phyloP scores from a whole-genome alignment of 2,113 vertebrate genomes.

The Zosterops pallidus region DNA sequence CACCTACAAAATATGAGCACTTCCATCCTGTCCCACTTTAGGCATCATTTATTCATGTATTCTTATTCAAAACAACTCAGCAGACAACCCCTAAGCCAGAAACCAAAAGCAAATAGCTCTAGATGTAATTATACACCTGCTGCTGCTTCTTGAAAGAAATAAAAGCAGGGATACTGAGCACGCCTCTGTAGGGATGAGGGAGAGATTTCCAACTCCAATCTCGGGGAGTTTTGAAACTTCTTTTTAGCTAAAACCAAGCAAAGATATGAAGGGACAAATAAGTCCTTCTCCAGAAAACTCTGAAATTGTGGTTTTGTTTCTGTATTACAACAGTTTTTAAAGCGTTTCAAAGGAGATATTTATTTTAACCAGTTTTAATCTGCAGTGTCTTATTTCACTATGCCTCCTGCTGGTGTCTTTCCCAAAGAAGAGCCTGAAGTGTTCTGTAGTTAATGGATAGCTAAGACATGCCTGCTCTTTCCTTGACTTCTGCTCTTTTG shows the following conservation, averaged over 20 bases:
- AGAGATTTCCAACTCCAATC: not conserved
- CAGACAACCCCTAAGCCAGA: not conserved
- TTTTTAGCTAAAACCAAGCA: not conserved
- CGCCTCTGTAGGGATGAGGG: fast-evolving
- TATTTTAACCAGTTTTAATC: not conserved
- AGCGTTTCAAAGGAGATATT: not conserved
- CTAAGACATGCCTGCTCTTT: not conserved
- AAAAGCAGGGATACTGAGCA: not conserved
- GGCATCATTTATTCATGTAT: not conserved
- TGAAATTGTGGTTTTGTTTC: not conserved
- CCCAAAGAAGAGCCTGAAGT: not conserved
- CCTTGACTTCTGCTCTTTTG: not conserved
- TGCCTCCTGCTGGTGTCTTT: not conserved
- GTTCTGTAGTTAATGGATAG: not conserved
- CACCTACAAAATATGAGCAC: not conserved
- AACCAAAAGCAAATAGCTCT: not conserved
- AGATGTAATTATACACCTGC: not conserved
- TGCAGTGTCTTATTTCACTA: not conserved
- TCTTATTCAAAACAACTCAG: not conserved
- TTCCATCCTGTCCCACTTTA: not conserved
- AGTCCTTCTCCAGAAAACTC: not conserved
- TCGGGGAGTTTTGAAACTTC: not conserved
- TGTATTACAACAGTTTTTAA: not conserved
- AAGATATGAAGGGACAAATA: not conserved
- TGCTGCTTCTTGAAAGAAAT: not conserved